Evolutionary conservation across 1,140 invertebrate species (phyloP).

Genomic region (Rhopalosiphum padi): DNA sequence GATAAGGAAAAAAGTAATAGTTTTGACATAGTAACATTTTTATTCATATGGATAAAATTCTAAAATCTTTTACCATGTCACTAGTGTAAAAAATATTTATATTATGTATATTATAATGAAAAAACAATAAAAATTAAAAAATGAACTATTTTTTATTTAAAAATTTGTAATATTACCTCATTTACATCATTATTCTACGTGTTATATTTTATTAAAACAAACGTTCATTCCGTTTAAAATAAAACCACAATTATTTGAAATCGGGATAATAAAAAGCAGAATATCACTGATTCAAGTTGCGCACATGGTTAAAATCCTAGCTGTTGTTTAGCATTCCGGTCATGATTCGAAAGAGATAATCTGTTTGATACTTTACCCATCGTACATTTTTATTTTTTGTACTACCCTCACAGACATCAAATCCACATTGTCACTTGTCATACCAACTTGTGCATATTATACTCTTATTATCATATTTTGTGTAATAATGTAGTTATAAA

Average conservation of each 20-base stretch:
- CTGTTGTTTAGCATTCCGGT: not conserved
- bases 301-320: not conserved
- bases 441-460: not conserved
- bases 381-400: not conserved
- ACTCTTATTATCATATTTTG: not conserved
- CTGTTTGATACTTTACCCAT: slow-evolving; percentile 6
- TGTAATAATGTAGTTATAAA: no score
- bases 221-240: not conserved
- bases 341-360: not conserved
- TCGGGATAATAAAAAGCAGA: not conserved
- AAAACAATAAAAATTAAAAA: no score
- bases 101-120: no score
- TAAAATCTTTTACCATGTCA: no score
- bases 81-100: no score
- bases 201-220: not conserved
- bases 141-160: no score
- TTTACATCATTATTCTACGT: not conserved
- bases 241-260: not conserved
- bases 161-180: no score
- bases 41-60: no score
- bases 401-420: not conserved
- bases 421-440: not conserved
- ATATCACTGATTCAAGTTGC: not conserved
- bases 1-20: no score
- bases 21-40: no score